phyloP scores from a whole-genome alignment of 2,113 vertebrate species.

The Chauna torquata region DNA sequence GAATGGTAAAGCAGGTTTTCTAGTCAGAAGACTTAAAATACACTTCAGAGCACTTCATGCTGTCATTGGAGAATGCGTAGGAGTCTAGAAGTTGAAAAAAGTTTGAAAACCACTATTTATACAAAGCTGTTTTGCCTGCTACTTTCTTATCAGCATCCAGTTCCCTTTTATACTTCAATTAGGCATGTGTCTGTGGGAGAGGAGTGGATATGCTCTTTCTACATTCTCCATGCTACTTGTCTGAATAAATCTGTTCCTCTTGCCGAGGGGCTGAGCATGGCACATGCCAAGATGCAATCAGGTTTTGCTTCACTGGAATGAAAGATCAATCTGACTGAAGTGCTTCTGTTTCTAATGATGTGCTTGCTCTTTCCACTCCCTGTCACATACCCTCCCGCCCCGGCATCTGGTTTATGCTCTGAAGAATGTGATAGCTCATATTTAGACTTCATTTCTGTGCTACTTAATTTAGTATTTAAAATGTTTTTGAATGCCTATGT shows the following conservation, averaged over 20 bases:
- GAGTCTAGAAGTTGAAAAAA: background rate
- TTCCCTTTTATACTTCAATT: background rate
- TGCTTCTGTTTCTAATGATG: background rate
- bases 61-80: background rate
- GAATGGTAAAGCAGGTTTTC: background rate
- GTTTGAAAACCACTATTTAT: background rate
- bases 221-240: background rate
- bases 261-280: background rate
- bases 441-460: background rate
- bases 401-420: background rate
- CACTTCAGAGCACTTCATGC: background rate
- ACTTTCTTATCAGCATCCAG: background rate
- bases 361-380: background rate
- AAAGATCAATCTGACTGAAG: background rate
- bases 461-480: background rate
- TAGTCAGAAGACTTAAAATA: background rate
- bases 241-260: background rate
- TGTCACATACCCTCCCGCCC: no score
- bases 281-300: background rate
- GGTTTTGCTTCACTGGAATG: background rate
- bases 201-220: background rate
- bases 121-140: background rate
- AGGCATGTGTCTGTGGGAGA: accelerated
- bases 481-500: background rate
- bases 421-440: background rate